These are phyloP conservation scores for Danio kyathit DNA, from an alignment of 2,797 vertebrate genomes.

Conservation along the genomic window DNA sequence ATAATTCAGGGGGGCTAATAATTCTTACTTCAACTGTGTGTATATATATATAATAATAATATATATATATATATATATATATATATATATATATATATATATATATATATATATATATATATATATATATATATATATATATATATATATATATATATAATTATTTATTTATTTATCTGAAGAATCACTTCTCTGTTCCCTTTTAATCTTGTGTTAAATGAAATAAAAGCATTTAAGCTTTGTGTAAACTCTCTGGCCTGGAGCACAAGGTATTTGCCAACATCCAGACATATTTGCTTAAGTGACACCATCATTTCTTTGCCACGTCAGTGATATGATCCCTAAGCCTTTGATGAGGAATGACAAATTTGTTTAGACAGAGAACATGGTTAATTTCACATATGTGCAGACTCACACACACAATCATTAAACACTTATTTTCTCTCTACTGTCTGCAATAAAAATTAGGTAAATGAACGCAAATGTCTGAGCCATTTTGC, in stretches of 20 bases:
- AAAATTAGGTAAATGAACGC: slow-evolving; percentile 4
- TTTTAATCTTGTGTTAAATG: background rate
- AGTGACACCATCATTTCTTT: background rate
- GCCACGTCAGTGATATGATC: slow-evolving; percentile 7
- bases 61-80: no score
- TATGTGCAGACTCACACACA: background rate
- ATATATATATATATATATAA: no score
- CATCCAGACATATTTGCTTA: slow-evolving; percentile 6
- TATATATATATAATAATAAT: no score
- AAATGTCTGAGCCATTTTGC: slow-evolving; percentile 7
- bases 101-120: no score
- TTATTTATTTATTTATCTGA: no score
- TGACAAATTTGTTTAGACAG: slow-evolving; percentile 4
- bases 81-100: no score
- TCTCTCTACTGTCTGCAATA: background rate
- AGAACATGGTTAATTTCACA: background rate
- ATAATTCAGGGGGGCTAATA: no score
- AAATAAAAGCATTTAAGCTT: background rate
- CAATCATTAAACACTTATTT: background rate
- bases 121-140: no score
- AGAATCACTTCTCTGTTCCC: background rate
- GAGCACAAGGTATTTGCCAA: slow-evolving; percentile 1
- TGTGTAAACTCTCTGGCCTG: background rate
- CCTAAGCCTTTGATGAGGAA: slow-evolving; percentile 1
- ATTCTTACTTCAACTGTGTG: no score